Evolutionary conservation across 1,140 invertebrate species (phyloP), one percentile per base, ranked within the genome.

Genomic region (Holcopasites calliopsidis): DNA sequence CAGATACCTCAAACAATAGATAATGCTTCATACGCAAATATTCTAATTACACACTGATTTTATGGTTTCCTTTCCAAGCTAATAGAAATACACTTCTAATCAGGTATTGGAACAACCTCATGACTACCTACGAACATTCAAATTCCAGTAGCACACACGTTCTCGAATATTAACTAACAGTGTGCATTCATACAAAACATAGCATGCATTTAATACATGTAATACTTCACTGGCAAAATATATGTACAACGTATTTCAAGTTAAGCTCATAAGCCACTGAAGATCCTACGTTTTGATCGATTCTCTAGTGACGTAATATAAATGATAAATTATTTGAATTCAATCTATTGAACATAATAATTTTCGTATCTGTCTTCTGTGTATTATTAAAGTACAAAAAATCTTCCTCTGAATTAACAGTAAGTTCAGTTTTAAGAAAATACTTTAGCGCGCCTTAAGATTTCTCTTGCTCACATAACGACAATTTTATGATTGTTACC

Each of bases 401-500:
- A 52, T 65, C 23, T 79, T 47, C 31, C 58, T 40, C n/a, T 66
- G 23, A 28, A 71, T 50, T 66, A 74, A 74, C 31, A 77, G 26
- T 38, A 66, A 38, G 64, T 75, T 28, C 28, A 80, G 31, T n/a
- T 62, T 42, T 78, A 84, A 77, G 47, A 81, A 84, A 84, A 84
- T 80, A 84, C 49, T 61, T 42, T 47, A 78, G 88, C 87, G 88
- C 76, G 81, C 84, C 87, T 47, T 70, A 76, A 68, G 68, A 79
- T 81, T 76, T 81, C 77, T 60, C 54, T 70, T 75, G 58, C 76
- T 85, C 84, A 92, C 44, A 91, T 89, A 78, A 92, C 89, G 58
- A 91, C 90, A 61, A 92, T 90, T 57, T 91, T 91, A 60, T 91
- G 90, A 84, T 91, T 91, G 72, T 91, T 91, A 82, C 89, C 91